Evolutionary conservation across 2,888 invertebrate species (phyloP).

Genomic region (Drosophila kambysellisi): DNA sequence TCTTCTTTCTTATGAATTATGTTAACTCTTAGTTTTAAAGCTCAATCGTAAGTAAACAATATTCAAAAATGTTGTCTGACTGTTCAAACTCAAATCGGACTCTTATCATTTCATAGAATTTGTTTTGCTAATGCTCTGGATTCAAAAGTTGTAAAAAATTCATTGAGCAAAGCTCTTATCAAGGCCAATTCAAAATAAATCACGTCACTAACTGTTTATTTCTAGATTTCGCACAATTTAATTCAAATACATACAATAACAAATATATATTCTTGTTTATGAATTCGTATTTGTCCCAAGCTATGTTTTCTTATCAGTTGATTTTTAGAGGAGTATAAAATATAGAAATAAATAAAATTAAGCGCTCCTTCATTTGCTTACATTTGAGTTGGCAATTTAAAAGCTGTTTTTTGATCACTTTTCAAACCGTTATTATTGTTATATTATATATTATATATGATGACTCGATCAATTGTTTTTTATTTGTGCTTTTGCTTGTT

Average conservation of each 20-base stretch:
- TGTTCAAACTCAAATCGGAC: background rate
- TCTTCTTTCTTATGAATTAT: background rate
- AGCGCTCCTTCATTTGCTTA: background rate
- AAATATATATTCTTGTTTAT: no score
- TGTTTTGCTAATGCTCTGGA: background rate
- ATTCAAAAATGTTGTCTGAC: background rate
- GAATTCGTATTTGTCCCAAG: no score
- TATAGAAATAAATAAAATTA: background rate
- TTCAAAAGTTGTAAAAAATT: background rate
- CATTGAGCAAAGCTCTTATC: background rate
- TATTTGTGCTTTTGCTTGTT: conserved; percentile 6
- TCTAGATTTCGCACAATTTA: no score
- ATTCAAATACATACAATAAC: no score
- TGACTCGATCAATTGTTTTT: background rate
- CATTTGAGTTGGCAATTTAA: background rate
- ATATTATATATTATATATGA: no score
- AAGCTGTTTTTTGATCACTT: background rate
- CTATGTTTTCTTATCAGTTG: no score
- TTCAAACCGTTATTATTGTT: background rate
- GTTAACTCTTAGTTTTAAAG: no score
- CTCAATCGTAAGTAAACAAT: no score
- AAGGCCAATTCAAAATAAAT: background rate
- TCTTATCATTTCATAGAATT: background rate
- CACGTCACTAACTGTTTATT: background rate
- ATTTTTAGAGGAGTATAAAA: no score